A percentile compares a stretch with the other conserved stretches of the same genome.
phyloP scores from a whole-genome alignment of 2,888 invertebrate species.

The Cotesia congregata region DNA sequence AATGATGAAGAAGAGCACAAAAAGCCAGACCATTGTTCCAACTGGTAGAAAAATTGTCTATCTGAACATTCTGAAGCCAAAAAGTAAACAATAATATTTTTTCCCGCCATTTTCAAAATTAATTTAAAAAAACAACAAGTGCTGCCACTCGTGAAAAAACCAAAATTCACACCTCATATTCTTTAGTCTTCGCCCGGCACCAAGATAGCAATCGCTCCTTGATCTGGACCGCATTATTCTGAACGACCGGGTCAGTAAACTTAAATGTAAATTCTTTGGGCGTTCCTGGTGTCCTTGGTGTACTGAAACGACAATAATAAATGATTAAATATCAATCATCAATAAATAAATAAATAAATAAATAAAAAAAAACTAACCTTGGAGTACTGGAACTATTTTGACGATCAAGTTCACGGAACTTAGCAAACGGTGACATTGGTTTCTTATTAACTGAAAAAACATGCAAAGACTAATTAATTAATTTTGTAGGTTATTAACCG shows the following conservation, averaged over 20 bases:
- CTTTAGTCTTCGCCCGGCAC: constrained; percentile 97
- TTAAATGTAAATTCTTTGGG: constrained; percentile 81
- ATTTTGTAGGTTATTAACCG: no score
- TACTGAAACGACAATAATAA: constrained; percentile 70
- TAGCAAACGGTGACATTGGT: constrained; percentile 89
- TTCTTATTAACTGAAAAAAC: constrained; percentile 70
- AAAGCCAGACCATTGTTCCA: constrained; percentile 99
- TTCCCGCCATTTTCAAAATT: no score
- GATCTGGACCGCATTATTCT: constrained; percentile 92
- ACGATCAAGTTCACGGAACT: constrained; percentile 92
- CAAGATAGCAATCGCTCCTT: constrained; percentile 97
- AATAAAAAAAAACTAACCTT: constrained; percentile 75
- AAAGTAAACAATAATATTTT: constrained; percentile 33
- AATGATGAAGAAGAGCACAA: constrained; percentile 98
- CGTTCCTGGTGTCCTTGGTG: constrained; percentile 79
- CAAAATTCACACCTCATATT: constrained; percentile 86
- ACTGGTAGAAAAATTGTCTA: constrained; percentile 98
- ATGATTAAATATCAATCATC: constrained; percentile 18
- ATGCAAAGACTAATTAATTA: constrained; percentile 20
- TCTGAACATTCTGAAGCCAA: constrained; percentile 86
- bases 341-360: background rate
- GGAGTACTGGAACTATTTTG: constrained; percentile 84
- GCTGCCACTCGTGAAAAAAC: no score
- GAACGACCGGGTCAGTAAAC: constrained; percentile 92
- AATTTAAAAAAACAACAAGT: no score